Evolutionary conservation across 2,797 vertebrate species (phyloP).

Genomic region (Vultur gryphus): DNA sequence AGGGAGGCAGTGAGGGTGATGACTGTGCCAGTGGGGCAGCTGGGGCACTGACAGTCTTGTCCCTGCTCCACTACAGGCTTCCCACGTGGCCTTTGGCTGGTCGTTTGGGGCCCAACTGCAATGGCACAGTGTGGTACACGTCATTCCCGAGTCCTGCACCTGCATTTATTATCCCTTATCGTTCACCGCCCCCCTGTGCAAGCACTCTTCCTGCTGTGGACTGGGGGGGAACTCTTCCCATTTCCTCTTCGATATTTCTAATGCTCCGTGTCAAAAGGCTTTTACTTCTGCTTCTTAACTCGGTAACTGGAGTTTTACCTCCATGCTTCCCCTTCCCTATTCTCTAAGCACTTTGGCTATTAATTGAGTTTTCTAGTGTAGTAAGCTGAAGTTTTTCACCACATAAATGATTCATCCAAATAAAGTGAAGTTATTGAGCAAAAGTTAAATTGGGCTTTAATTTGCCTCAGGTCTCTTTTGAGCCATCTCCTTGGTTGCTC

Average conservation of each 20-base stretch:
- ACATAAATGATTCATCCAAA: constrained; percentile 72
- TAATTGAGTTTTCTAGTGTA: constrained; percentile 60
- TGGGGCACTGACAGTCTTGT: not conserved
- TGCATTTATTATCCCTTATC: not conserved
- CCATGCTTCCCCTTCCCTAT: not conserved
- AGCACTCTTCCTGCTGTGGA: not conserved
- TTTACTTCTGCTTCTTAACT: constrained; percentile 49
- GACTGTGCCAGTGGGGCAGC: not conserved
- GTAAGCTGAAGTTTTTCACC: constrained; percentile 62
- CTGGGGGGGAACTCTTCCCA: not conserved
- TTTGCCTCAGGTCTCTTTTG: constrained; percentile 66
- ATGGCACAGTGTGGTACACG: not conserved
- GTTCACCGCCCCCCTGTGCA: not conserved
- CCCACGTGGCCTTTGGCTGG: not conserved
- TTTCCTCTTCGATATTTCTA: not conserved
- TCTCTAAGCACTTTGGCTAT: constrained; percentile 47
- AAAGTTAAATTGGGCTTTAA: constrained; percentile 74
- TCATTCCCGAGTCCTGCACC: not conserved
- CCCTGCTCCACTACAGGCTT: not conserved
- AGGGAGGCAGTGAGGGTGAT: too few relatives aligned
- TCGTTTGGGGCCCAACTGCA: not conserved
- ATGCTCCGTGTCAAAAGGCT: constrained; percentile 6
- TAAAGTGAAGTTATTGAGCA: constrained; percentile 72
- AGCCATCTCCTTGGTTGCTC: constrained; percentile 26
- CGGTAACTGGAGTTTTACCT: constrained; percentile 16